These are phyloP conservation scores for Drosophila mimetica DNA, from an alignment of 2,888 invertebrate genomes.

Conservation along the genomic window DNA sequence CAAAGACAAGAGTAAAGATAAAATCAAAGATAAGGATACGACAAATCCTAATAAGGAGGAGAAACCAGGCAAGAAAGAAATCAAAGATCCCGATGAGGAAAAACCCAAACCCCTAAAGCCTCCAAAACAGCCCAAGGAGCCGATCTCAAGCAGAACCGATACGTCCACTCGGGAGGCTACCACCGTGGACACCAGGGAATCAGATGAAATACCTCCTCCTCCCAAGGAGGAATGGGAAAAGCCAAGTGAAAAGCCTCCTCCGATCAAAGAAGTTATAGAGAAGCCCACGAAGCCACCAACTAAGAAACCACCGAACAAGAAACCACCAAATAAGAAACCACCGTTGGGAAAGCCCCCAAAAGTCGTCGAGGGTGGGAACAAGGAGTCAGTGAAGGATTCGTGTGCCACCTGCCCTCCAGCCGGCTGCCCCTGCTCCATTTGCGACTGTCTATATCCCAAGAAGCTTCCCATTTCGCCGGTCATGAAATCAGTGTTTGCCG, in stretches of 20 bases:
- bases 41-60: not conserved
- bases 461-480: conserved; percentile 25
- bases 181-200: not conserved
- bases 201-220: not conserved
- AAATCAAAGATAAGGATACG: not conserved
- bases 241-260: too few species aligned
- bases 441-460: conserved; percentile 5
- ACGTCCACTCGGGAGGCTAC: not conserved
- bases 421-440: conserved; percentile 8
- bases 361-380: not conserved
- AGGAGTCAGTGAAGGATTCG: too few species aligned
- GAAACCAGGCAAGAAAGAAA: not conserved
- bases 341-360: not conserved
- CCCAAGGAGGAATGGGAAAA: not conserved
- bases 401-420: conserved; percentile 28
- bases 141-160: not conserved
- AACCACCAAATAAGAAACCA: not conserved
- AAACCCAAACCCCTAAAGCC: not conserved
- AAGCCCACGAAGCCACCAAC: not conserved
- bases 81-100: not conserved
- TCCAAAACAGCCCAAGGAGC: not conserved
- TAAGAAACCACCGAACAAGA: not conserved
- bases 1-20: not conserved
- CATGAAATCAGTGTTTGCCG: conserved; percentile 23
- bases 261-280: not conserved